Conservation (phyloP, 1,140 invertebrate genomes). For the Spodoptera frugiperda region DNA sequence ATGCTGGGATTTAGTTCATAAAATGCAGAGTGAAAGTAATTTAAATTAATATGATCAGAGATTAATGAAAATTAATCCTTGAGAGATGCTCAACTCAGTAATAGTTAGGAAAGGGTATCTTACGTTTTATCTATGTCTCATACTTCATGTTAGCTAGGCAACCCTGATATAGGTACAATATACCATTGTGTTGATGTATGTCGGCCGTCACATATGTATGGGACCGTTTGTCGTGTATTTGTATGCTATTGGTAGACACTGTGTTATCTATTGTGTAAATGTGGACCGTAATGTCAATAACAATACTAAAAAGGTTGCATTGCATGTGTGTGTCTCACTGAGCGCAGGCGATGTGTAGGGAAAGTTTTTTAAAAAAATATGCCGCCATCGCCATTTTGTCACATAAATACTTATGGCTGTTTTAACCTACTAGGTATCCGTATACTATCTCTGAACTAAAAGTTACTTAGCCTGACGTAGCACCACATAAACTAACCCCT, state of each 20-base stretch:
- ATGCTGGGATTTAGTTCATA: too few relatives aligned
- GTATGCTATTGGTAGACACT: conserved; percentile 57
- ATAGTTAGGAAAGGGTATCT: too few relatives aligned
- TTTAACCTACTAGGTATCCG: too few relatives aligned
- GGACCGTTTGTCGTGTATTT: conserved; percentile 58
- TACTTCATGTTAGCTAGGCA: background rate
- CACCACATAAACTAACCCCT: too few relatives aligned
- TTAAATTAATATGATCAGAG: too few relatives aligned
- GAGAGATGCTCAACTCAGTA: too few relatives aligned
- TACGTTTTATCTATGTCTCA: background rate
- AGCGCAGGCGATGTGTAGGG: conserved; percentile 36
- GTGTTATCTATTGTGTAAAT: conserved; percentile 67
- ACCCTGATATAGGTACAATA: conserved; percentile 4
- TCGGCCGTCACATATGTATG: conserved; percentile 48
- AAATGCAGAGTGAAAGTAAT: too few relatives aligned
- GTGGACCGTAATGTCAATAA: conserved; percentile 62
- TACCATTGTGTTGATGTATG: conserved; percentile 56
- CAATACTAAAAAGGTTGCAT: conserved; percentile 30
- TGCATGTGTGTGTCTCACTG: conserved; percentile 17
- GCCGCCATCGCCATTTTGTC: background rate
- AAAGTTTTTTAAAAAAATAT: conserved; percentile 47
- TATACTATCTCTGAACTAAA: too few relatives aligned
- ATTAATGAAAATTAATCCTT: too few relatives aligned
- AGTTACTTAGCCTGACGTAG: too few relatives aligned
- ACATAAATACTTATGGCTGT: background rate